A percentile compares a stretch with the other conserved stretches of the same genome.
Conservation (phyloP, 2,888 invertebrate genomes). For the Rhagonycha lutea region DNA sequence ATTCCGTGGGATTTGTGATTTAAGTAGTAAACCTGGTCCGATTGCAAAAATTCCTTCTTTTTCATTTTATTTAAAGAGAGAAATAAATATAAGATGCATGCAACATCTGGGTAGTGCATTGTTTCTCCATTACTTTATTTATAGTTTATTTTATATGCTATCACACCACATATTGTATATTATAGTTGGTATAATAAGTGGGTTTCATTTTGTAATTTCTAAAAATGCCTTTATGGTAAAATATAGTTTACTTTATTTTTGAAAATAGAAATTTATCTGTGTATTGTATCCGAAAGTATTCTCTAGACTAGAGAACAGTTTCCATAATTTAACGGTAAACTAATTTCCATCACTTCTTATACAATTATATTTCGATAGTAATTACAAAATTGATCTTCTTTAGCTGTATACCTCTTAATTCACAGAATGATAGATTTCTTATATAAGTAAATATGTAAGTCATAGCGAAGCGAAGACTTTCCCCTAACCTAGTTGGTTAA, state of each 20-base stretch:
- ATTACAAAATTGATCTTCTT: too few species aligned
- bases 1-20: background rate
- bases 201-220: background rate
- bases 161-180: too few species aligned
- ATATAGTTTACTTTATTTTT: background rate
- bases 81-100: background rate
- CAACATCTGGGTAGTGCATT: background rate
- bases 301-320: background rate
- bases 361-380: too few species aligned
- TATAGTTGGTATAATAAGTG: background rate
- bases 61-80: background rate
- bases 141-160: background rate
- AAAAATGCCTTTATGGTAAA: background rate
- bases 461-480: too few species aligned
- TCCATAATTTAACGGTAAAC: too few species aligned
- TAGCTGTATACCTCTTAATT: too few species aligned
- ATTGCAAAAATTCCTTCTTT: background rate
- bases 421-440: too few species aligned
- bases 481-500: too few species aligned
- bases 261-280: background rate
- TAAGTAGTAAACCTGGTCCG: background rate
- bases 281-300: background rate
- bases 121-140: background rate
- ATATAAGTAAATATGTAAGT: too few species aligned
- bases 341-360: too few species aligned